These are phyloP conservation scores for Dicerorhinus sumatrensis DNA, from an alignment of 2,113 vertebrate genomes.

Conservation along the genomic window DNA sequence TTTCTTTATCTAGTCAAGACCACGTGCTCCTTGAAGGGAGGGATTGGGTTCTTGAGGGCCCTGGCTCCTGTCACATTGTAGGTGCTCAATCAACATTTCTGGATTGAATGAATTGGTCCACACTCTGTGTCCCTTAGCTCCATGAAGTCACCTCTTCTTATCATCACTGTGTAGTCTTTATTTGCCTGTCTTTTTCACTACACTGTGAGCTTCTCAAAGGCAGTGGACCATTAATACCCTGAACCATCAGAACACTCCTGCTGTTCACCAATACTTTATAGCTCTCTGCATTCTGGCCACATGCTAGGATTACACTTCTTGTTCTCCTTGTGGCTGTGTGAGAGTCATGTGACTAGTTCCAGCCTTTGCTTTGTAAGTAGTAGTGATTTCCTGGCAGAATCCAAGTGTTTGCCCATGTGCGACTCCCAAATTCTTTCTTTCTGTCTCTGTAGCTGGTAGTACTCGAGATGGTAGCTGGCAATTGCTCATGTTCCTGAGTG, in stretches of 20 bases:
- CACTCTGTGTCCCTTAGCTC: neutral
- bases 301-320: neutral
- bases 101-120: neutral
- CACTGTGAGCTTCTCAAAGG: neutral
- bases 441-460: neutral
- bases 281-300: neutral
- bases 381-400: neutral
- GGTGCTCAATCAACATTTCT: neutral
- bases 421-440: neutral
- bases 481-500: neutral
- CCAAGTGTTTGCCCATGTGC: neutral
- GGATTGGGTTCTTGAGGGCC: neutral
- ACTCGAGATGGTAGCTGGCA: neutral
- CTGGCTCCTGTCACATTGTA: neutral
- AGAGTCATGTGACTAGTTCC: neutral
- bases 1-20: conserved; percentile 1
- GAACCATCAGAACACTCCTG: neutral
- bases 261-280: too few species aligned
- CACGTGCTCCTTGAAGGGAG: neutral
- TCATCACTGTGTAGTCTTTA: neutral
- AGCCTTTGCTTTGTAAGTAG: neutral
- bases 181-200: neutral
- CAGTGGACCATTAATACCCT: neutral
- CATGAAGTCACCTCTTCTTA: neutral
- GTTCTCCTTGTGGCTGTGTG: neutral